These are phyloP conservation scores for Perodicticus potto DNA, from an alignment of 2,797 vertebrate species.

Conservation along the genomic window DNA sequence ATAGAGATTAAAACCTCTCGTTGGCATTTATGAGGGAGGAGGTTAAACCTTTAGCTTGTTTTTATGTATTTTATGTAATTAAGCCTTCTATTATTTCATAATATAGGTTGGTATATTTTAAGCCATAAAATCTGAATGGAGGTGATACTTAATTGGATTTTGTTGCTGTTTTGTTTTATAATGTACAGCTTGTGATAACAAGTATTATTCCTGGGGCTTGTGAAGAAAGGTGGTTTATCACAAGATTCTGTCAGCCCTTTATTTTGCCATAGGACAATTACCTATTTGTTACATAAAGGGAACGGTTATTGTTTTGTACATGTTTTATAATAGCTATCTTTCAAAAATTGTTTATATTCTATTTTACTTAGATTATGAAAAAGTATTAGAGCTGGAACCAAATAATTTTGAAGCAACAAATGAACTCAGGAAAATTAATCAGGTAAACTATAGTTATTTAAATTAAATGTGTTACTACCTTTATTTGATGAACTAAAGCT, in stretches of 20 bases:
- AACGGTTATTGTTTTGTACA: neutral
- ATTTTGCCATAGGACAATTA: neutral
- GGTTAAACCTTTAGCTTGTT: neutral
- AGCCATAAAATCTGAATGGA: conserved; percentile 12
- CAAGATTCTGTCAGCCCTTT: neutral
- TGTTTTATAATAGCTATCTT: conserved; percentile 8
- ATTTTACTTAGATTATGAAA: conserved; percentile 93
- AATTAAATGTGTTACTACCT: neutral
- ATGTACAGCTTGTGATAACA: neutral
- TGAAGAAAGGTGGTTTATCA: neutral
- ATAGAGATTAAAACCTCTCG: neutral
- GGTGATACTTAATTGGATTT: neutral
- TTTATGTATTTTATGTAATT: conserved; percentile 37
- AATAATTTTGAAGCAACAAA: conserved; percentile 93
- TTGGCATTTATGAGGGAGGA: neutral
- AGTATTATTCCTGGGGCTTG: neutral
- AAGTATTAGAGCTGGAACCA: conserved; percentile 93
- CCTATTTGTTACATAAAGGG: neutral
- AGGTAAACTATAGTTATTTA: conserved; percentile 87
- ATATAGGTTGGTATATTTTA: conserved; percentile 15
- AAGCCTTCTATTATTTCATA: neutral
- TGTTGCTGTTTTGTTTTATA: conserved; percentile 50
- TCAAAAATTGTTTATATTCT: conserved; percentile 43
- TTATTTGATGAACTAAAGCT: conserved; percentile 40
- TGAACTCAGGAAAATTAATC: conserved; percentile 93